A percentile compares a stretch with the other conserved stretches of the same genome.
Evolutionary conservation across 2,113 vertebrate species (phyloP).

Genomic region (Gulo gulo): DNA sequence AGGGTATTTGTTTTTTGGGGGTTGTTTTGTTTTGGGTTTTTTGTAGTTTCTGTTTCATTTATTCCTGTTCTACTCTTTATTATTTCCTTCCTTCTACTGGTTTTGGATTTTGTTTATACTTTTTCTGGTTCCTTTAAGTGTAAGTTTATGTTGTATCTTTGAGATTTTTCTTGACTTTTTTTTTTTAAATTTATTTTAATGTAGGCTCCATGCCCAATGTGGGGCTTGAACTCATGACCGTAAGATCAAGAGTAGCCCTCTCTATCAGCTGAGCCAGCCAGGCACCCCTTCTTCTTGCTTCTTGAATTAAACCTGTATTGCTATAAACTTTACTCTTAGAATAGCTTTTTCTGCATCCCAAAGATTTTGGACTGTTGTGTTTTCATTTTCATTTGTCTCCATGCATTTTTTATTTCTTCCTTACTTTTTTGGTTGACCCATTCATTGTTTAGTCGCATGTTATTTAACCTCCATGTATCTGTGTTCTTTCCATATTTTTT

Average conservation of each 20-base stretch:
- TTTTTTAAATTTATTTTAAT: no score
- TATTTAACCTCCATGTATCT: not conserved
- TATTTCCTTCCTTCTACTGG: not conserved
- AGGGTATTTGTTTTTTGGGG: not conserved
- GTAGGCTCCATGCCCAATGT: no score
- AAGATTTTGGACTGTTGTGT: not conserved
- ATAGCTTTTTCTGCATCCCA: not conserved
- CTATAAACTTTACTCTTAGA: not conserved
- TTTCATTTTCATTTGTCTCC: not conserved
- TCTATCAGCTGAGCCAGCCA: no score
- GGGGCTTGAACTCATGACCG: no score
- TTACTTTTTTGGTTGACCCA: not conserved
- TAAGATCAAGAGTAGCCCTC: no score
- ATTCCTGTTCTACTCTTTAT: not conserved
- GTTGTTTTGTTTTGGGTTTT: not conserved
- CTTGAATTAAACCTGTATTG: not conserved
- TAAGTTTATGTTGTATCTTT: not conserved
- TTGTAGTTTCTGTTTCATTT: not conserved
- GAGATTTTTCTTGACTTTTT: not conserved
- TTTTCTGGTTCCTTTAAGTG: not conserved
- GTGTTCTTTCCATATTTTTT: not conserved
- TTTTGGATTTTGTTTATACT: not conserved
- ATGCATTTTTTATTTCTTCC: not conserved
- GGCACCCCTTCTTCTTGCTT: not conserved
- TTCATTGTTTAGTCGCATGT: not conserved